phyloP scores from a whole-genome alignment of 2,888 invertebrate species.

The Clistopyga incitator region DNA sequence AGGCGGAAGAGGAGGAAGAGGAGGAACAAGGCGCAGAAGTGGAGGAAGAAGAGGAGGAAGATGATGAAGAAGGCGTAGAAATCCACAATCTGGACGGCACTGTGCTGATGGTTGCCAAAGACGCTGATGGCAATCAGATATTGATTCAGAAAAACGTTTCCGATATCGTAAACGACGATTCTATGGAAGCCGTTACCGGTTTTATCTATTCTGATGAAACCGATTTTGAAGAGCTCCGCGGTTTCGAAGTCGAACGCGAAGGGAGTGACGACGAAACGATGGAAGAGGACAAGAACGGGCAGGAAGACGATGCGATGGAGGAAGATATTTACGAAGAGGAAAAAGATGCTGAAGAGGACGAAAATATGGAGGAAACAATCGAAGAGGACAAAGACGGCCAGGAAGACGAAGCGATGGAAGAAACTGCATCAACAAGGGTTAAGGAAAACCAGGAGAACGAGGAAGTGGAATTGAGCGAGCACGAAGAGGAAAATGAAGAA shows the following conservation, averaged over 20 bases:
- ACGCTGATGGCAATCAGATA: conserved; percentile 82
- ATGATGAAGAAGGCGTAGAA: conserved; percentile 71
- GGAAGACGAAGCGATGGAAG: not conserved
- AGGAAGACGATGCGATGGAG: conserved; percentile 46
- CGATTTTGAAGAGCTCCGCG: conserved; percentile 74
- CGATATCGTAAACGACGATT: conserved; percentile 79
- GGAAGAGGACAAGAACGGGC: conserved; percentile 56
- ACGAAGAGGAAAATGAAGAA: conserved; percentile 58
- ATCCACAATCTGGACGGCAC: conserved; percentile 81
- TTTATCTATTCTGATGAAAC: conserved; percentile 79
- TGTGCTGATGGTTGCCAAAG: conserved; percentile 82
- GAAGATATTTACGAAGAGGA: conserved; percentile 65
- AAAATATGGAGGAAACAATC: conserved; percentile 57
- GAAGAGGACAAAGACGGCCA: conserved; percentile 1
- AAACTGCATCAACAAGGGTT: not conserved
- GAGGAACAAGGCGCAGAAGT: conserved; percentile 71
- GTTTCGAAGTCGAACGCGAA: conserved; percentile 72
- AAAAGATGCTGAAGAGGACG: conserved; percentile 42
- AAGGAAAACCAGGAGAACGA: conserved; percentile 44
- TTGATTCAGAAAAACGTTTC: conserved; percentile 79
- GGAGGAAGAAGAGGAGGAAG: conserved; percentile 71
- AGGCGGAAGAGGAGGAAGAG: conserved; percentile 51
- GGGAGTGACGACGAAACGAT: conserved; percentile 70
- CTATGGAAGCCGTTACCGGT: conserved; percentile 75
- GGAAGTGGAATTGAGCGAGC: conserved; percentile 50